Base-by-base conservation (phyloP, 2,113 vertebrate genomes). In the Piliocolobus tephrosceles region DNA sequence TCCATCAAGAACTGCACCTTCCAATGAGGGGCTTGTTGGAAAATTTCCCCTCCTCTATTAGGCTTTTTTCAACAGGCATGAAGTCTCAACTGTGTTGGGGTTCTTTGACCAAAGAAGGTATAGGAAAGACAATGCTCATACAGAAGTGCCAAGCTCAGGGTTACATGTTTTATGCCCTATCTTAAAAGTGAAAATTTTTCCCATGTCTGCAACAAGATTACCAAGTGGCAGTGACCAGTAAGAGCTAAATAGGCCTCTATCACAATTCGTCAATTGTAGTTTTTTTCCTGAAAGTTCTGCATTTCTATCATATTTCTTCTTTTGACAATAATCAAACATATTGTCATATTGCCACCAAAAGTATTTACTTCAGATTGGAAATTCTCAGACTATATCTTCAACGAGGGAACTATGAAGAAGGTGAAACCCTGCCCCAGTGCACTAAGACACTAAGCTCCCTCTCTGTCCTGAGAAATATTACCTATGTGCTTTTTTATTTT, bases 401-500 rank as follows among this genome's bases (percentile, higher is more conserved):
- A 89, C 8, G 17, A 73, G 3, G 50, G 23, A 91, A 43, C 17
- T 75, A 9, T 1, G 70, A 61, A 43, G 27, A 84, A 50, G 17
- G 22, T 0, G 6, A 45, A 70, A 20, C 50, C 16, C 6, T 32
- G 13, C 0, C 4, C 16, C 12, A 0, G 10, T 6, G 1, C 38
- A 1, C 20, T 17, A 8, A 27, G 4, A 3, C 38, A 1, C 16
- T 13, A 14, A 27, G 5, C 10, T 70, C 7, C 64, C 5, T 57
- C 32, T 66, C n/a, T 40, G 35, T 12, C 8, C 25, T 50, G 14
- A 22, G n/a, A 13, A 30, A 75, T 4, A 16, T 70, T 82, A 86
- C 73, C 52, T 30, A 78, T 45, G 22, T 81, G 50, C 70, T 5
- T 89, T 78, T 23, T 83, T 75, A 5, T 50, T 78, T n/a, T 52